These are phyloP conservation scores for Ictidomys tridecemlineatus DNA, from an alignment of 2,113 vertebrate genomes.

Conservation along the genomic window DNA sequence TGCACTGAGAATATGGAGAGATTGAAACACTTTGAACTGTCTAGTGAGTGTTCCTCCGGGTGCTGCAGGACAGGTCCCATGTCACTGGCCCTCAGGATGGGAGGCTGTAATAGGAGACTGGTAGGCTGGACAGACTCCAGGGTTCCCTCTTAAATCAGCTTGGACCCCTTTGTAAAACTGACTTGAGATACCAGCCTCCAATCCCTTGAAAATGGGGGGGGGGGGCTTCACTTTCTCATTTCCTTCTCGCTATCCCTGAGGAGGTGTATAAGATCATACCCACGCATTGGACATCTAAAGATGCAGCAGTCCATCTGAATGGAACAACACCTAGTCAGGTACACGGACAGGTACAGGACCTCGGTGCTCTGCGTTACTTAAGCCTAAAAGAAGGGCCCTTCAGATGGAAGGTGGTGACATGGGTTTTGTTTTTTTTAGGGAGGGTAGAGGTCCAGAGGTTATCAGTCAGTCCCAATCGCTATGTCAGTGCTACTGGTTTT, in stretches of 20 bases:
- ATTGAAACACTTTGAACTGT: not conserved
- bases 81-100: not conserved
- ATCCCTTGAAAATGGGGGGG: not conserved
- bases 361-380: not conserved
- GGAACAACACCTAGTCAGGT: not conserved
- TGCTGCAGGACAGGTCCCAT: not conserved
- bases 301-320: not conserved
- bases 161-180: not conserved
- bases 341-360: not conserved
- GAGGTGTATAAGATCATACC: not conserved
- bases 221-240: not conserved
- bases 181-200: fast-evolving
- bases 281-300: not conserved
- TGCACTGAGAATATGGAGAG: not conserved
- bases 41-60: too few species aligned
- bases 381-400: not conserved
- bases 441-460: not conserved
- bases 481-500: not conserved
- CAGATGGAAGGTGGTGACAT: not conserved
- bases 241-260: not conserved
- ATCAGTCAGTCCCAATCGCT: not conserved
- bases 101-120: not conserved
- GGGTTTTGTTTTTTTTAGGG: not conserved
- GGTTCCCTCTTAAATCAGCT: not conserved
- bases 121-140: too few species aligned